Base-by-base conservation (phyloP, 1,140 invertebrate genomes). In the Drosophila littoralis region DNA sequence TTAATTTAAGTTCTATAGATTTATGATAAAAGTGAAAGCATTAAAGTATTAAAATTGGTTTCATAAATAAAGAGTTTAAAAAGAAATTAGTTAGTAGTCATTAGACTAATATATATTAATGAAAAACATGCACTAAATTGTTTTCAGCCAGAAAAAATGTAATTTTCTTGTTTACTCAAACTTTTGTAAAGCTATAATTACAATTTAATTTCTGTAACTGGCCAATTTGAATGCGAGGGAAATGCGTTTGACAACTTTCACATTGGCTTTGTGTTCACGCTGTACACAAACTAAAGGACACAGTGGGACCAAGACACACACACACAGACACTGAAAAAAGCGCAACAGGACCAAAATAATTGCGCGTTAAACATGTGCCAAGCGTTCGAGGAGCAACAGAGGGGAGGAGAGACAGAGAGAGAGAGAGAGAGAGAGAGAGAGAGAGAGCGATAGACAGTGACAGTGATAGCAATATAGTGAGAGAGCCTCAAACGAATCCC, bases 291-390 rank as follows among this genome's bases (percentile, higher is more conserved):
- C 48, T 59, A 59, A 58, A 43, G 55, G 22, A 45, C 33, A 51
- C 46, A 58, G 51, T 61, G 61, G 63, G 51, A 55, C 70, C 36
- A 48, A 28, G 10, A 52, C 35, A 48, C 54, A 55, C 54, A 38
- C 50, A 72, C 60, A 65, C 35, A 61, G 13, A 63, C 45, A 58
- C 40, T 10, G 77, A 51, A 74, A 90, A 89, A 89, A 85, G 84
- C 84, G 84, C 84, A 89, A 89, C 84, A 89, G 84, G 84, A 89
- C 85, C 77, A 89, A 84, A 84, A 89, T 89, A 89, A 89, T 89
- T 90, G 80, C 84, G 85, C 84, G 81, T 89, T 89, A 90, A 89
- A 89, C 84, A 90, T 89, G 80, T 89, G 80, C 85, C 84, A 84
- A 69, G 46, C 54, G 43, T 45, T 45, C 67, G 52, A 77, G 50